Percentiles rank a stretch among this genome's conserved stretches.
Conservation (phyloP, 2,888 invertebrate species). For the Caenorhabditis plicata region DNA sequence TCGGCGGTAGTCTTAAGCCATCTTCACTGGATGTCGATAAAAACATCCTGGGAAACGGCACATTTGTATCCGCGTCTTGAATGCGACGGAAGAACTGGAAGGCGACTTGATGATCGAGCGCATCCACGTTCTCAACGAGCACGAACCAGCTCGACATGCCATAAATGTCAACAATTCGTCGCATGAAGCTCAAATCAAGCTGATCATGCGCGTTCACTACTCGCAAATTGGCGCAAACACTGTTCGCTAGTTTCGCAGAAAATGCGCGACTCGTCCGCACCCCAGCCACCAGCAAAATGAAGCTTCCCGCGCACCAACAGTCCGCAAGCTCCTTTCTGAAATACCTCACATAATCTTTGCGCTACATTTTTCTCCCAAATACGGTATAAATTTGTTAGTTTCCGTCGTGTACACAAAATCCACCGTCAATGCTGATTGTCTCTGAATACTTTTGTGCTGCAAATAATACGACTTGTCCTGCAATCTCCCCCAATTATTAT, state of each 20-base stretch:
- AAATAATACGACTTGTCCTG: slow-evolving; percentile 35
- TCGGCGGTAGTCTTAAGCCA: slow-evolving; percentile 13
- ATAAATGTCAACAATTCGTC: slow-evolving; percentile 29
- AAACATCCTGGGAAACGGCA: slow-evolving; percentile 39
- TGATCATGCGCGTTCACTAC: slow-evolving; percentile 48
- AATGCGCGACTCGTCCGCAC: slow-evolving; percentile 23
- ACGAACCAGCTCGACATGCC: slow-evolving; percentile 31
- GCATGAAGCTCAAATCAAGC: slow-evolving; percentile 14
- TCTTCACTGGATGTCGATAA: slow-evolving; percentile 29
- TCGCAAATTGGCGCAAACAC: slow-evolving; percentile 43
- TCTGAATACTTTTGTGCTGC: slow-evolving; percentile 28
- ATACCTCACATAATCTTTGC: neutral
- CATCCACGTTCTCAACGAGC: slow-evolving; percentile 53
- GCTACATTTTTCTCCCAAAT: neutral
- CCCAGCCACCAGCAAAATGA: slow-evolving; percentile 45
- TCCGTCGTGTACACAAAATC: slow-evolving; percentile 36
- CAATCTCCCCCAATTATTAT: neutral
- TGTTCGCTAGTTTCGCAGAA: slow-evolving; percentile 20
- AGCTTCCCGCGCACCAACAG: slow-evolving; percentile 46
- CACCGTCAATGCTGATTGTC: slow-evolving; percentile 24
- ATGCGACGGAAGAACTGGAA: slow-evolving; percentile 26
- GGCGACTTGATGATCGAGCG: slow-evolving; percentile 19
- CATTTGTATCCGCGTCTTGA: neutral
- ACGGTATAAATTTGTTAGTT: slow-evolving; percentile 16
- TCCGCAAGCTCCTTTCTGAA: slow-evolving; percentile 38